Evolutionary conservation across 2,888 invertebrate species (phyloP), one percentile per base, ranked within the genome.

Genomic region (Drosophila phalerata): DNA sequence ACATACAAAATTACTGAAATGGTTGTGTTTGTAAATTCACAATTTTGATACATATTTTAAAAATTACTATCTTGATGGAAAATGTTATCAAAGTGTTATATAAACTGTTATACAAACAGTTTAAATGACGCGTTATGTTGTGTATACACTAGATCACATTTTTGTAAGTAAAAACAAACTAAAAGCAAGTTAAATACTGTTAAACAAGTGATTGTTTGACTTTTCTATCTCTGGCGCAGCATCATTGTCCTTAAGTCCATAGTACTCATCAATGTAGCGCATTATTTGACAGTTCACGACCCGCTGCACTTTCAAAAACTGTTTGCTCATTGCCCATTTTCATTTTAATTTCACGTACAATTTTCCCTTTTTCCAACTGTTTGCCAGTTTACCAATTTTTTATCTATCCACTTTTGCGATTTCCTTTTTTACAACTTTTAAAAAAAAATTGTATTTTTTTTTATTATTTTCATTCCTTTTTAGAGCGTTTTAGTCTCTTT

Each of bases 401-500:
- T 49, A 34, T 56, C 48, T 55, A 45, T 42, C 43, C 38, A 8
- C 22, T 25, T 25, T 38, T 34, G 37, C 56, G 32, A 49, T 53
- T 45, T 51, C 51, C 43, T 43, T 45, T 60, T 17, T 11, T 60
- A 43, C 49, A 17, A 45, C 47, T 15, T 51, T 32, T 37, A n/a
- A n/a, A n/a, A n/a, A n/a, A n/a, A n/a, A n/a, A n/a, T n/a, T n/a
- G n/a, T n/a, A n/a, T 48, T 53, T 69, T 52, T 52, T 64, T 63
- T 47, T 8, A 30, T n/a, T n/a, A 62, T 57, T 77, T 63, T 57
- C 57, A 69, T 75, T 79, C 45, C 70, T 88, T 77, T 86, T 89
- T 88, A 68, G 77, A 85, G 66, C 81, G 69, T 84, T 90, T 86
- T 87, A 84, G 81, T 89, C 86, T 80, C 85, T 90, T 90, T 88